These are phyloP conservation scores for Ovibos moschatus DNA, from an alignment of 2,113 vertebrate genomes.

Conservation along the genomic window DNA sequence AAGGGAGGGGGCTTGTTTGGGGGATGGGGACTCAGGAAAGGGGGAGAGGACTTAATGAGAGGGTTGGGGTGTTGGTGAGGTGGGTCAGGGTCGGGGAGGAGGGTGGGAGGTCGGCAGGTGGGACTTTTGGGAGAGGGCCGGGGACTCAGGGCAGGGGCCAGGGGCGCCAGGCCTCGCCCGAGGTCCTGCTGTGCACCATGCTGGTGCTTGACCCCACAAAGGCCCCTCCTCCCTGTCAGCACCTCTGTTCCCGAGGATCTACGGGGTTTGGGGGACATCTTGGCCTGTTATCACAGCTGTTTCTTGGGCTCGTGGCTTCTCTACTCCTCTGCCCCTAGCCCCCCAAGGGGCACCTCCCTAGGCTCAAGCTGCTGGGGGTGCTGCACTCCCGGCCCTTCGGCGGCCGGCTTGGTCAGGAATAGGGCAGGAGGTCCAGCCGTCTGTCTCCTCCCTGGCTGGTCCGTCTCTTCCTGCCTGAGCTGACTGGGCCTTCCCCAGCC, in stretches of 20 bases:
- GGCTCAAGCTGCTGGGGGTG: background rate
- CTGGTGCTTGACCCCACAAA: accelerated
- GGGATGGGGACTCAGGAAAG: background rate
- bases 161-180: background rate
- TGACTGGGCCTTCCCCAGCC: background rate
- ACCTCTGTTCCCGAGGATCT: background rate
- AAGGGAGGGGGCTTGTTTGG: background rate
- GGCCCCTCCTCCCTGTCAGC: background rate
- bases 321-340: accelerated
- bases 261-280: background rate
- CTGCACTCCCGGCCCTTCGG: background rate
- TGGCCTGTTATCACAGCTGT: background rate
- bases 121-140: background rate
- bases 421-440: background rate
- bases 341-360: background rate
- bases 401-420: background rate
- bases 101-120: background rate
- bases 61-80: background rate
- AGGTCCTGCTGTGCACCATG: too few species aligned
- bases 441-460: background rate
- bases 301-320: background rate
- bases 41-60: background rate
- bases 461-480: background rate
- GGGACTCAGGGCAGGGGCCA: background rate
- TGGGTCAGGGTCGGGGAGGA: background rate